Conservation (phyloP, 2,113 vertebrate species). For the Fulmarus glacialis region DNA sequence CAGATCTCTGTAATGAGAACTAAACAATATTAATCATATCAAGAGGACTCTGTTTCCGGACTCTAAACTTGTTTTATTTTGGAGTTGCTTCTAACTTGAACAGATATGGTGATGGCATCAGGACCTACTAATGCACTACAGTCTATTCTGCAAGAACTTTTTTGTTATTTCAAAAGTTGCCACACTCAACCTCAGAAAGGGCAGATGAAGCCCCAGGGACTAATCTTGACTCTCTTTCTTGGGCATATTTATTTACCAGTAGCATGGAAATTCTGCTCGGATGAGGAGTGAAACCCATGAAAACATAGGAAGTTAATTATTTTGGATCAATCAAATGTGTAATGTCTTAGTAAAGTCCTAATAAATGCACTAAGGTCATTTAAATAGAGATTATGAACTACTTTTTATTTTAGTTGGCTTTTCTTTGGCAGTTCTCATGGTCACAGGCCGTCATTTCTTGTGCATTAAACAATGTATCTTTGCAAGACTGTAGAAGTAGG, state of each 20-base stretch:
- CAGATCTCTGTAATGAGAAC: background rate
- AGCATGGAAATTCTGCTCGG: background rate
- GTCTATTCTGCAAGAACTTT: background rate
- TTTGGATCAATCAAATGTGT: background rate
- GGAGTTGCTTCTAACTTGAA: background rate
- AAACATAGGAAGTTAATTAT: background rate
- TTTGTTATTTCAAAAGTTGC: background rate
- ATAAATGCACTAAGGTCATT: background rate
- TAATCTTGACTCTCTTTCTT: background rate
- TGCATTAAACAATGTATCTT: background rate
- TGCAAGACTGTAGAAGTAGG: background rate
- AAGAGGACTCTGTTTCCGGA: background rate
- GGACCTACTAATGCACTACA: background rate
- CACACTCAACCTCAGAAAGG: background rate
- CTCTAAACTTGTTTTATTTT: background rate
- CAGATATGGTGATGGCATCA: background rate
- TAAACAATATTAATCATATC: background rate
- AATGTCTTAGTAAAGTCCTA: background rate
- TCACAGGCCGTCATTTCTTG: fast-evolving
- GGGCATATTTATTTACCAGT: background rate
- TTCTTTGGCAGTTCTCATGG: background rate
- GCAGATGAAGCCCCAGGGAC: background rate
- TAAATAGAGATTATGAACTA: background rate
- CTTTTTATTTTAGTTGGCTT: background rate
- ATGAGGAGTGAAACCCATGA: background rate